These are phyloP conservation scores for Odontothrips loti DNA, from an alignment of 2,888 invertebrate species.

Conservation along the genomic window DNA sequence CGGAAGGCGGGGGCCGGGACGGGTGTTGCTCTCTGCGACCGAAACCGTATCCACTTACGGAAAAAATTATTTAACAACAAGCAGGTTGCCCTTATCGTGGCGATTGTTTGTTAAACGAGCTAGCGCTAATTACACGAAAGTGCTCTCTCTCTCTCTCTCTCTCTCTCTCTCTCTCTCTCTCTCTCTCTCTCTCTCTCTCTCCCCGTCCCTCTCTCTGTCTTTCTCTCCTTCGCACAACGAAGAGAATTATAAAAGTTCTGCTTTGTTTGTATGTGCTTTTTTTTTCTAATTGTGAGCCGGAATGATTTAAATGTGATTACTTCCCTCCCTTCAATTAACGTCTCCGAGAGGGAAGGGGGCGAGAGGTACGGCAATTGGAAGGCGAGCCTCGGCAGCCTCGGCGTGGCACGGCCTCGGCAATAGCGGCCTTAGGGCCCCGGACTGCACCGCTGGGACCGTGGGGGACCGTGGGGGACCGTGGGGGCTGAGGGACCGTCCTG, in stretches of 20 bases:
- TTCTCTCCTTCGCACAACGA: neutral
- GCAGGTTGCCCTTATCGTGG: neutral
- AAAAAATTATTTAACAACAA: neutral
- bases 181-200: neutral
- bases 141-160: neutral
- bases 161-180: neutral
- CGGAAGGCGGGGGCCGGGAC: neutral
- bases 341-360: no score
- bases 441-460: no score
- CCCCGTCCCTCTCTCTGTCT: neutral
- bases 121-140: neutral
- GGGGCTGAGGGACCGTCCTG: no score
- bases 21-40: neutral
- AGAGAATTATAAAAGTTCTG: no score
- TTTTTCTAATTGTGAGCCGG: neutral
- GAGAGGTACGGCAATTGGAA: neutral
- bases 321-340: constrained; percentile 7
- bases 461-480: no score
- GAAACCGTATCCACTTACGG: neutral
- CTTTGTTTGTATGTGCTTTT: neutral
- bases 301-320: constrained; percentile 21
- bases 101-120: neutral
- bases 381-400: neutral
- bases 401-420: neutral
- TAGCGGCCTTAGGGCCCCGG: no score